Percentiles rank a stretch among this genome's conserved stretches.
Conservation (phyloP, 2,797 vertebrate species). For the Fistularia commersonii region DNA sequence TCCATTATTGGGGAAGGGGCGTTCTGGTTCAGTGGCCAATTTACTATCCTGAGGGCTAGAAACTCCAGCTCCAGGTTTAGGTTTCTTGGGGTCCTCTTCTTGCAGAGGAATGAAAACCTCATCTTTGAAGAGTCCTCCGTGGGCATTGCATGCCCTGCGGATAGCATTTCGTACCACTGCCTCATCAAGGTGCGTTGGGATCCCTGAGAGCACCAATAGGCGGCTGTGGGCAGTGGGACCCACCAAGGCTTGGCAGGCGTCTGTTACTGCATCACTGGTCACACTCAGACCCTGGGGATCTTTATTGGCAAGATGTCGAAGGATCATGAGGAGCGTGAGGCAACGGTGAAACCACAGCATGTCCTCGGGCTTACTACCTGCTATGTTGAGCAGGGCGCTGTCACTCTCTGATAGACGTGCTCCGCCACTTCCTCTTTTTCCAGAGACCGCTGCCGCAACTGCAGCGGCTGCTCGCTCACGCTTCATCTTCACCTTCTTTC, state of each 20-base stretch:
- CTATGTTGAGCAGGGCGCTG: slow-evolving; percentile 84
- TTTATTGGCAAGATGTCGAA: slow-evolving; percentile 90
- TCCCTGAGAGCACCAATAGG: slow-evolving; percentile 93
- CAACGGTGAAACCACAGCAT: slow-evolving; percentile 98
- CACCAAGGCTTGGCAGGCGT: slow-evolving; percentile 93
- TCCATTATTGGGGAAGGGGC: slow-evolving; percentile 61
- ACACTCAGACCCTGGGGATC: slow-evolving; percentile 93
- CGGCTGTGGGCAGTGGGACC: slow-evolving; percentile 92
- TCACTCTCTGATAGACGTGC: slow-evolving; percentile 80
- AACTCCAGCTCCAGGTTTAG: slow-evolving; percentile 77
- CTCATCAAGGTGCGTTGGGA: slow-evolving; percentile 95
- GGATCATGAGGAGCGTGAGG: slow-evolving; percentile 92
- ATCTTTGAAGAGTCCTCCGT: slow-evolving; percentile 94
- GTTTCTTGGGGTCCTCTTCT: slow-evolving; percentile 86
- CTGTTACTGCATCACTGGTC: slow-evolving; percentile 90
- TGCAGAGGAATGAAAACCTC: slow-evolving; percentile 96
- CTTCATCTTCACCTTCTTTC: slow-evolving; percentile 99
- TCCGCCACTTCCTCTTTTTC: slow-evolving; percentile 79
- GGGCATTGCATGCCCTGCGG: slow-evolving; percentile 92
- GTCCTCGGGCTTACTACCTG: slow-evolving; percentile 94
- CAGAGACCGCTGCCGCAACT: slow-evolving; percentile 75
- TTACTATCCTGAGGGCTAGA: slow-evolving; percentile 75
- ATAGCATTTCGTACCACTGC: slow-evolving; percentile 87
- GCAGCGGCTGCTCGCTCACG: slow-evolving; percentile 83
- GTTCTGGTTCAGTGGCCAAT: slow-evolving; percentile 71